These are phyloP conservation scores for Meganola albula DNA, from an alignment of 2,888 invertebrate genomes.

Conservation along the genomic window DNA sequence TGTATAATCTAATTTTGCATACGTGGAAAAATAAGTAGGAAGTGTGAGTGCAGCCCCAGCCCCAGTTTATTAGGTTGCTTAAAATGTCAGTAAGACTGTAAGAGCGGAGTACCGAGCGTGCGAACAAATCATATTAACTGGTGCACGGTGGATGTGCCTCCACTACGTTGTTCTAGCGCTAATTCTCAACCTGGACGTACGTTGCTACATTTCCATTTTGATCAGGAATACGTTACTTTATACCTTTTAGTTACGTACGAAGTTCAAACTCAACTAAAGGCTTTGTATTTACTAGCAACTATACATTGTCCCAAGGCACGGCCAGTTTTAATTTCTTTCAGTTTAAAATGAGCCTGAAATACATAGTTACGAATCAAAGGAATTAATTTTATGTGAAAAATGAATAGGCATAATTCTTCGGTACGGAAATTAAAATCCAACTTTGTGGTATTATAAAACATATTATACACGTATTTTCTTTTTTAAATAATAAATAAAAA, in stretches of 20 bases:
- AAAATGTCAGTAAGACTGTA: constrained; percentile 41
- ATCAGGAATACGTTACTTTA: constrained; percentile 10
- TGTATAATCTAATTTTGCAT: too few relatives aligned
- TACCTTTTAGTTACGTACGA: constrained; percentile 1
- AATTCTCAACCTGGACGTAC: constrained; percentile 32
- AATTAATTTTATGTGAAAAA: too few relatives aligned
- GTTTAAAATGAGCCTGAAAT: too few relatives aligned
- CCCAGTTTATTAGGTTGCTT: constrained; percentile 57
- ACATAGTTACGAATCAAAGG: too few relatives aligned
- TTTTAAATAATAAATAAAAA: too few relatives aligned
- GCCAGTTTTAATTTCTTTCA: too few relatives aligned
- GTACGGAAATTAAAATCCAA: too few relatives aligned
- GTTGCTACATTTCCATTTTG: constrained; percentile 18
- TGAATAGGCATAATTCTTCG: too few relatives aligned
- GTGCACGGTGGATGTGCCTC: constrained; percentile 28
- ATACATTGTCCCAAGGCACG: too few relatives aligned
- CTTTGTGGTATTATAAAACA: too few relatives aligned
- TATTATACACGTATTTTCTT: too few relatives aligned
- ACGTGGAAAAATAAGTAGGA: constrained; percentile 34
- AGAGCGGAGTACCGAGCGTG: constrained; percentile 26
- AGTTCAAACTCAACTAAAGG: constrained; percentile 1
- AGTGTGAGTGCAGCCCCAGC: constrained; percentile 31
- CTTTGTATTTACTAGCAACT: too few relatives aligned
- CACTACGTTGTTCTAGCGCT: constrained; percentile 36
- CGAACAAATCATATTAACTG: constrained; percentile 60